These are phyloP conservation scores for Phrixothrix hirtus DNA, from an alignment of 2,888 invertebrate species.

Conservation along the genomic window DNA sequence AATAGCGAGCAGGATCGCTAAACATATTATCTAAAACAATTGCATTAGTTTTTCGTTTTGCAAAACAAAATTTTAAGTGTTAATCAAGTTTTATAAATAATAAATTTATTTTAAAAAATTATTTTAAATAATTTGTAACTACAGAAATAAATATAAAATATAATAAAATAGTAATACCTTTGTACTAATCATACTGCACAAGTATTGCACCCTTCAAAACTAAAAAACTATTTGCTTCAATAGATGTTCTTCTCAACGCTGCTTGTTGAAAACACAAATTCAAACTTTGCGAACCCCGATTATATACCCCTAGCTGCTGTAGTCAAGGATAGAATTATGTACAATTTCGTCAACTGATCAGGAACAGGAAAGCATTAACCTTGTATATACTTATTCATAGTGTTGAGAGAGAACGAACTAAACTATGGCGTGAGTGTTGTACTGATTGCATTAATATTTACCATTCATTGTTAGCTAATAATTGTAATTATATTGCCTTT, in stretches of 20 bases:
- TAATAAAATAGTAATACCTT: no score
- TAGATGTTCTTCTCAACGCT: conserved; percentile 1
- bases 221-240: no score
- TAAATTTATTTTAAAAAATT: no score
- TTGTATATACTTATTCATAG: conserved; percentile 6
- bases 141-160: no score
- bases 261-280: neutral
- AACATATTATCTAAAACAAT: neutral
- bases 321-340: conserved; percentile 10
- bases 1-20: conserved; percentile 1
- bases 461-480: neutral
- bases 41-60: neutral
- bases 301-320: conserved; percentile 9
- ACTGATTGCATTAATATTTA: neutral
- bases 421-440: neutral
- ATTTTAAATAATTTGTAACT: no score
- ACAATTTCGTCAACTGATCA: conserved; percentile 6
- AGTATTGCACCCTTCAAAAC: neutral
- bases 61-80: no score
- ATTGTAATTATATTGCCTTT: neutral
- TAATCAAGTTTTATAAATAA: no score
- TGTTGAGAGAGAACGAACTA: conserved; percentile 3
- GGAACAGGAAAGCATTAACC: conserved; percentile 11
- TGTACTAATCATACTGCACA: conserved; percentile 3
- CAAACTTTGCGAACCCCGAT: neutral